phyloP scores from a whole-genome alignment of 1,140 invertebrate genomes.

The Onthophagus taurus region DNA sequence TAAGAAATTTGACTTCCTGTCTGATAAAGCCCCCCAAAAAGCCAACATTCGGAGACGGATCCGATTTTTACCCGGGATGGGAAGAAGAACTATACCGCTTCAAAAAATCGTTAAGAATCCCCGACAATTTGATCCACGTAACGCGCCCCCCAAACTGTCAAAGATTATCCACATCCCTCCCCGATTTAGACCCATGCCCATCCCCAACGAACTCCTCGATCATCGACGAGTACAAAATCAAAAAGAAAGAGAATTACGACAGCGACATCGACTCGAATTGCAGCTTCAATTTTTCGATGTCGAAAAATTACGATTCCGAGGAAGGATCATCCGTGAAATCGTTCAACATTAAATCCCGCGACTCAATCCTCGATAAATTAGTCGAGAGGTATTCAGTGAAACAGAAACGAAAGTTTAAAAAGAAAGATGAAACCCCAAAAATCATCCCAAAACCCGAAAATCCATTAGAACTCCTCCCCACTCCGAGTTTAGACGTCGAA shows the following conservation, averaged over 20 bases:
- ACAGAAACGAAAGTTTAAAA: conserved; percentile 47
- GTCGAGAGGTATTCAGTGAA: conserved; percentile 51
- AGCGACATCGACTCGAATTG: conserved; percentile 58
- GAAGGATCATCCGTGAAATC: conserved; percentile 44
- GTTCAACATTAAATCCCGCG: conserved; percentile 33
- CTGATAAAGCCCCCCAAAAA: conserved; percentile 39
- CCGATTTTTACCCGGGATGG: conserved; percentile 65
- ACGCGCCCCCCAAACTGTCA: conserved; percentile 49
- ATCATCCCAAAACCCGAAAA: conserved; percentile 45
- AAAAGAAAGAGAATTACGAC: conserved; percentile 44
- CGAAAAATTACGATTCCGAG: conserved; percentile 55
- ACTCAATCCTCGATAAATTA: conserved; percentile 54
- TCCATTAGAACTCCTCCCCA: conserved; percentile 48
- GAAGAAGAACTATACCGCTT: conserved; percentile 71
- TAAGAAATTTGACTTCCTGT: not conserved
- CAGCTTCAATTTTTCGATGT: conserved; percentile 45
- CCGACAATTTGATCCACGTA: conserved; percentile 64
- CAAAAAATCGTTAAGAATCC: conserved; percentile 70
- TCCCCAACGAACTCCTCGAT: conserved; percentile 53
- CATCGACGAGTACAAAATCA: conserved; percentile 38
- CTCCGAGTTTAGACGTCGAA: conserved; percentile 39
- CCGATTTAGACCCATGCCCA: conserved; percentile 60
- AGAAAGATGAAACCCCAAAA: conserved; percentile 42
- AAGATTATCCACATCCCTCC: conserved; percentile 58
- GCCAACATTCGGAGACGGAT: conserved; percentile 59